Conservation (phyloP, 2,888 invertebrate species). For the Notocelia uddmanniana region DNA sequence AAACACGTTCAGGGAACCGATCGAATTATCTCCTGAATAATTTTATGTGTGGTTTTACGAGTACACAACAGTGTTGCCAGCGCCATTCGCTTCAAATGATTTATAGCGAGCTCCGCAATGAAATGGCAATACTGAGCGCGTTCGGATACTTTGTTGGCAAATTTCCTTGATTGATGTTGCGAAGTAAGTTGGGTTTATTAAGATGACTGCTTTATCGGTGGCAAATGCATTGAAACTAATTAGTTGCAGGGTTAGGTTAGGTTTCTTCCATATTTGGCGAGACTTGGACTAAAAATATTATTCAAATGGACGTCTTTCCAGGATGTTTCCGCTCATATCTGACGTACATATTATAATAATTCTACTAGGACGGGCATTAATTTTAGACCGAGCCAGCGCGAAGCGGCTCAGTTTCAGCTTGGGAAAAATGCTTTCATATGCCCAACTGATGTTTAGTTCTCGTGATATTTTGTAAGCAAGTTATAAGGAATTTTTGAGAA, state of each 20-base stretch:
- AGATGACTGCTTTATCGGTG: slow-evolving; percentile 10
- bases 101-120: slow-evolving; percentile 56
- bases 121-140: slow-evolving; percentile 47
- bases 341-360: too few relatives aligned
- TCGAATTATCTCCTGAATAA: slow-evolving; percentile 73
- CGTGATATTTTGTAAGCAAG: too few relatives aligned
- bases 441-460: too few relatives aligned
- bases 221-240: slow-evolving; percentile 23
- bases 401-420: too few relatives aligned
- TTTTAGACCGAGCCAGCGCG: too few relatives aligned
- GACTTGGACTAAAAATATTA: too few relatives aligned
- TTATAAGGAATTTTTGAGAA: too few relatives aligned
- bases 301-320: too few relatives aligned
- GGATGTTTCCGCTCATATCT: too few relatives aligned
- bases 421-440: too few relatives aligned
- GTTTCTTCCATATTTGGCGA: not conserved
- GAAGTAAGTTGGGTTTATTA: slow-evolving; percentile 12
- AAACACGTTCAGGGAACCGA: slow-evolving; percentile 70
- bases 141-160: slow-evolving; percentile 44
- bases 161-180: slow-evolving; percentile 39
- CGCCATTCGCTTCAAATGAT: slow-evolving; percentile 53
- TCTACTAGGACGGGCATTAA: too few relatives aligned
- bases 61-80: slow-evolving; percentile 63
- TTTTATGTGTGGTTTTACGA: slow-evolving; percentile 68
- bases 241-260: not conserved